Base-by-base conservation (phyloP, 2,888 invertebrate species). In the Theretra japonica region DNA sequence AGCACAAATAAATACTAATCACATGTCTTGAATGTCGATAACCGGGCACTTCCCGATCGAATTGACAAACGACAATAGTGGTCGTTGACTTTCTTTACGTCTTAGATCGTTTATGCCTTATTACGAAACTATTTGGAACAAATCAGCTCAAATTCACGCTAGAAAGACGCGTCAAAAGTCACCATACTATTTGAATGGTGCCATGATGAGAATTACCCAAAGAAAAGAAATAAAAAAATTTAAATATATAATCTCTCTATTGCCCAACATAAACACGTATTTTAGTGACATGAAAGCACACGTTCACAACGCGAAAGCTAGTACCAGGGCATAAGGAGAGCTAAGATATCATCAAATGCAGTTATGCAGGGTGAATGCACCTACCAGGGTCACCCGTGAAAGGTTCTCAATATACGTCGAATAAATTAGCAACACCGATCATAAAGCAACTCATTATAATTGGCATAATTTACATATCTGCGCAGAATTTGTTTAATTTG, bases 281-380 rank as follows among this genome's bases (percentile, higher is more conserved):
- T 72, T 57, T 50, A 53, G n/a, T 48, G 53, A 48, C 59, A 70
- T 53, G 60, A 25, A 56, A 65, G 69, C 68, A 73, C 76, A 71
- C 74, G 15, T 68, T 68, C 59, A 33, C 62, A 75, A 72, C 33
- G 28, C 71, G 72, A 77, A 75, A 77, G 75, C 77, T 70, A 72
- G 76, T 77, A 80, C 76, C 79, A 76, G 76, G 76, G 80, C 74
- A 78, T 77, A 80, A 83, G 81, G 82, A 80, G 73, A 76, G 69
- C 70, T 53, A 75, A 80, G 84, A 83, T 83, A 80, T 79, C 75
- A 84, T 82, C 83, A 68, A 75, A 75, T 78, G 73, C 85, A 82
- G 83, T 80, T 85, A 82, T 73, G 75, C 71, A 19, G 69, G 81
- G 81, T 77, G 23, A 70, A 60, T 23, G 65, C 21, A 41, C 56